Percentiles rank a stretch among this genome's conserved stretches.
These are phyloP conservation scores for Tigriopus californicus DNA, from an alignment of 2,888 invertebrate genomes.

Conservation along the genomic window DNA sequence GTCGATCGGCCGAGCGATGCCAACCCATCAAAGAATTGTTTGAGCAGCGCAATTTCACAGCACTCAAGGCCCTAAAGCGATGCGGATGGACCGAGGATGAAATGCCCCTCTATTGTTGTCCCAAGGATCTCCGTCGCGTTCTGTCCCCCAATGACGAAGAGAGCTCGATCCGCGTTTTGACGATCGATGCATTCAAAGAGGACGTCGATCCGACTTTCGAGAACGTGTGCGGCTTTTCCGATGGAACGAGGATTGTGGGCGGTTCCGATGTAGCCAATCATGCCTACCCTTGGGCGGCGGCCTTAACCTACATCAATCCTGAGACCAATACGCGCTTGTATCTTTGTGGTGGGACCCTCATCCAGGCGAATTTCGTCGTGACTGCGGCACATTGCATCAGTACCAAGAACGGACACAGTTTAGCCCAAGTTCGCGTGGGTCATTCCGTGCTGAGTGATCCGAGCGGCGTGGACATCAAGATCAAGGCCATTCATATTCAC, in stretches of 20 bases:
- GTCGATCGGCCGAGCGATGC: no score
- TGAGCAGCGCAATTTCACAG: no score
- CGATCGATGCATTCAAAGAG: not conserved
- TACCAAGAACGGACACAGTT: not conserved
- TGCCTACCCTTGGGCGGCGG: slow-evolving; percentile 10
- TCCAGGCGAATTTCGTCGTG: not conserved
- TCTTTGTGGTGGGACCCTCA: slow-evolving; percentile 3
- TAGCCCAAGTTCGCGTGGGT: not conserved
- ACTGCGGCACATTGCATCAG: slow-evolving; percentile 10
- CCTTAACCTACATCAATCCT: not conserved
- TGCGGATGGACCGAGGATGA: no score
- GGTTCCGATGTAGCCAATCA: not conserved
- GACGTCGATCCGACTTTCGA: not conserved
- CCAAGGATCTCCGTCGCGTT: no score
- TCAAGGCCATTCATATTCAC: not conserved
- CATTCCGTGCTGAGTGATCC: not conserved
- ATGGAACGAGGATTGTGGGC: not conserved
- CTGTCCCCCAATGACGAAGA: no score
- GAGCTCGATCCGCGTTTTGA: no score
- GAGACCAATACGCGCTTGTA: not conserved
- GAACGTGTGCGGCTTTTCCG: not conserved
- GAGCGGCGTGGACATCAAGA: not conserved
- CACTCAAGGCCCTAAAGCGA: no score
- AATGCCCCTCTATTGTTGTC: no score
- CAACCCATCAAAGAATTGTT: no score